Conservation (phyloP, 64 coral and sea anemone species). For the Montipora capricornis region DNA sequence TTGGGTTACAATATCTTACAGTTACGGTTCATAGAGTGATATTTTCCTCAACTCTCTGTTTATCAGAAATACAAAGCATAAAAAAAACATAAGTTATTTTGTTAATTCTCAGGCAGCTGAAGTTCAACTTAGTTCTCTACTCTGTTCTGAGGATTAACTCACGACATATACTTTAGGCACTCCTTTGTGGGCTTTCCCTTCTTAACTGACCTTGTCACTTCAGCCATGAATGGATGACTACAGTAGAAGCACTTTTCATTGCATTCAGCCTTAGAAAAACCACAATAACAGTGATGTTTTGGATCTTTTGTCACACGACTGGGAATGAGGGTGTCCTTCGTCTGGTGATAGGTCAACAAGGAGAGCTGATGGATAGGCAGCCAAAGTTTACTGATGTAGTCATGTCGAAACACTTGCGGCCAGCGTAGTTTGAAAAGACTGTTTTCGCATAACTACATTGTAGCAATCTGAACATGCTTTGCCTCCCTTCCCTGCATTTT, state of each 20-base stretch:
- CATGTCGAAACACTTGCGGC: constrained; percentile 68
- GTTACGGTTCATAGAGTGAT: too few relatives aligned
- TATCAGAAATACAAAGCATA: too few relatives aligned
- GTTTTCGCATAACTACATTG: constrained; percentile 59
- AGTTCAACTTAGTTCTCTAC: too few relatives aligned
- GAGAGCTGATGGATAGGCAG: constrained; percentile 58
- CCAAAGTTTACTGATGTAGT: constrained; percentile 77
- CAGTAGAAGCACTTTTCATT: constrained; percentile 60
- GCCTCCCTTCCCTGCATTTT: constrained; percentile 71
- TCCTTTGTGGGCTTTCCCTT: neutral
- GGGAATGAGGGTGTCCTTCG: constrained; percentile 55
- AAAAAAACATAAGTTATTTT: too few relatives aligned
- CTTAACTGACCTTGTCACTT: neutral
- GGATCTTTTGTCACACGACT: constrained; percentile 1
- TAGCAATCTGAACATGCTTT: constrained; percentile 62
- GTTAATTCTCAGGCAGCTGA: too few relatives aligned
- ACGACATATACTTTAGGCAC: too few relatives aligned
- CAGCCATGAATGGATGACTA: constrained; percentile 60
- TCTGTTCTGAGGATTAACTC: too few relatives aligned
- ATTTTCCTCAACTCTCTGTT: too few relatives aligned
- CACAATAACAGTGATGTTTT: constrained; percentile 40
- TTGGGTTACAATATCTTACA: too few relatives aligned
- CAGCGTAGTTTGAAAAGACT: constrained; percentile 51
- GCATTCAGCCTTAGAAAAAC: constrained; percentile 12
- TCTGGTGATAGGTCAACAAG: constrained; percentile 48